Evolutionary conservation across 2,113 vertebrate genomes (phyloP).

Genomic region (Phycodurus eques): DNA sequence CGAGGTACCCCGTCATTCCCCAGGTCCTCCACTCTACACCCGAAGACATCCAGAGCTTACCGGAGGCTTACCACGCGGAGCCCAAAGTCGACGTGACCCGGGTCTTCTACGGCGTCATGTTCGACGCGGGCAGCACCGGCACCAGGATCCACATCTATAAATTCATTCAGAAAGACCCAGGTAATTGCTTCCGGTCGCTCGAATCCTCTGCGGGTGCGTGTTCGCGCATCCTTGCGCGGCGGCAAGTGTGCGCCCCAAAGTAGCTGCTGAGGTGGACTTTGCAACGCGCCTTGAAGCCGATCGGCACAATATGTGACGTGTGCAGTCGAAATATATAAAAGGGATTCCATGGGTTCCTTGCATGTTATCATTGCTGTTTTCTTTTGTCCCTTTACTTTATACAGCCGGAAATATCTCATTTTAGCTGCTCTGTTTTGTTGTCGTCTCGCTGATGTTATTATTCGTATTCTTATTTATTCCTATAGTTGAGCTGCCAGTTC

Average conservation of each 20-base stretch:
- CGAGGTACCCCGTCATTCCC: slow-evolving; percentile 46
- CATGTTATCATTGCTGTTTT: not conserved
- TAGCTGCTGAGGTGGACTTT: slow-evolving; percentile 43
- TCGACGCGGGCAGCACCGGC: slow-evolving; percentile 96
- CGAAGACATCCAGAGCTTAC: slow-evolving; percentile 55
- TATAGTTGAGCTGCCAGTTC: slow-evolving; percentile 80
- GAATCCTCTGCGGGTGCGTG: slow-evolving; percentile 23
- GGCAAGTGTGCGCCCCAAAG: slow-evolving; percentile 46
- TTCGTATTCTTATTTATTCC: slow-evolving; percentile 9
- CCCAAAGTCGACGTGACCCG: slow-evolving; percentile 68
- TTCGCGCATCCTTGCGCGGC: slow-evolving; percentile 46
- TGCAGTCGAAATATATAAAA: slow-evolving; percentile 13
- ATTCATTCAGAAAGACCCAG: slow-evolving; percentile 88
- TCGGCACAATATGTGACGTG: slow-evolving; percentile 23
- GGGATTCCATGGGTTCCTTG: not conserved
- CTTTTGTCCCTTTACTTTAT: not conserved
- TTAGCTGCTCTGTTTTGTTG: not conserved
- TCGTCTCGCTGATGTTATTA: slow-evolving; percentile 9
- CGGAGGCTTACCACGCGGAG: slow-evolving; percentile 57
- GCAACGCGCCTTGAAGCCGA: slow-evolving; percentile 37
- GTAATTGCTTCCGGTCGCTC: slow-evolving; percentile 57
- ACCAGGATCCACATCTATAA: slow-evolving; percentile 96
- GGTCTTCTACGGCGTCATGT: slow-evolving; percentile 92
- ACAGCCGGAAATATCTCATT: not conserved
- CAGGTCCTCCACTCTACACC: slow-evolving; percentile 58